Conservation (phyloP, 2,888 invertebrate species). For the Deladenus siricidicola region DNA sequence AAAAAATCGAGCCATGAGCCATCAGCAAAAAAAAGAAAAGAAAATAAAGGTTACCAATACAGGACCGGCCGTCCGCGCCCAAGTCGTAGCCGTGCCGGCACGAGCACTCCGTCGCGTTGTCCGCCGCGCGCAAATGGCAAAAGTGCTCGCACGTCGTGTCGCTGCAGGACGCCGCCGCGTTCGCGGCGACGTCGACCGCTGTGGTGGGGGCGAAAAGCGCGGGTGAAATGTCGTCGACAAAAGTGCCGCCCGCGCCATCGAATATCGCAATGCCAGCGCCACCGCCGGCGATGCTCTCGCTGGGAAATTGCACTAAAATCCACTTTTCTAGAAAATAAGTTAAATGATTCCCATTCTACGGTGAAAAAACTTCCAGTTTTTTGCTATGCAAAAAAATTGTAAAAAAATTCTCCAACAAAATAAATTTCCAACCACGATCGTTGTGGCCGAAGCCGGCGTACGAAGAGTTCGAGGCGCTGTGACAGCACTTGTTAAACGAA, state of each 20-base stretch:
- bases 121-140: slow-evolving; percentile 41
- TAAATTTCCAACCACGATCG: not conserved
- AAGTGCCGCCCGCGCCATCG: not conserved
- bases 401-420: not conserved
- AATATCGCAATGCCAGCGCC: not conserved
- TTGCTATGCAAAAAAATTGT: not conserved
- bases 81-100: slow-evolving; percentile 48
- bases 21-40: not conserved
- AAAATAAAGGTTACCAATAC: slow-evolving; percentile 40
- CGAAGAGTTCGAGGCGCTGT: not conserved
- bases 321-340: too few species aligned
- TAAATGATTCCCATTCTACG: too few species aligned
- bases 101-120: slow-evolving; percentile 47
- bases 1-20: too few species aligned
- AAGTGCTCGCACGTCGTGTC: slow-evolving; percentile 46
- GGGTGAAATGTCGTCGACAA: not conserved
- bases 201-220: not conserved
- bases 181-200: too few species aligned
- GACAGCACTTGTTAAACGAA: slow-evolving; percentile 50
- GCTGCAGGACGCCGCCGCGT: slow-evolving; percentile 27
- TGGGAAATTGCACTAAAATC: not conserved
- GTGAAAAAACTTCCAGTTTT: not conserved
- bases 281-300: not conserved
- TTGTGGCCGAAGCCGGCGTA: not conserved
- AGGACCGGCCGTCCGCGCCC: slow-evolving; percentile 44